Percentiles rank a stretch among this genome's conserved stretches.
Conservation (phyloP, 2,888 invertebrate species). For the Chrysolina oricalcia region DNA sequence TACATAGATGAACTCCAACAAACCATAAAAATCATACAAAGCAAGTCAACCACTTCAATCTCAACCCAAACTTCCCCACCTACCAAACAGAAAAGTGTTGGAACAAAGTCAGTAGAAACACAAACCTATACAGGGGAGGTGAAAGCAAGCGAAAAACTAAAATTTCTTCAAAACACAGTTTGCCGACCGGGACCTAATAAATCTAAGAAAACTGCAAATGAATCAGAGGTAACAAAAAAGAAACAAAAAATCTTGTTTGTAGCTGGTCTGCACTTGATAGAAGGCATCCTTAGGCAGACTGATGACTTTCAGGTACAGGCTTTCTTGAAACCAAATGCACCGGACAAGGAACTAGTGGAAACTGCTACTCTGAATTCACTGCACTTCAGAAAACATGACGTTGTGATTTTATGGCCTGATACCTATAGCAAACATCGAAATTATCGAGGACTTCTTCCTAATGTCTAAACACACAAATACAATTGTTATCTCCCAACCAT, state of each 20-base stretch:
- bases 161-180: neutral
- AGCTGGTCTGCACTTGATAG: too few relatives aligned
- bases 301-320: too few relatives aligned
- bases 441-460: neutral
- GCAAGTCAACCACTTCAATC: slow-evolving; percentile 17
- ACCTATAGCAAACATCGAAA: neutral
- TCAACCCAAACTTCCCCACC: neutral
- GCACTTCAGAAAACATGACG: neutral
- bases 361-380: too few relatives aligned
- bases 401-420: neutral
- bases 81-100: neutral
- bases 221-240: neutral
- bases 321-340: too few relatives aligned
- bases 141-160: neutral
- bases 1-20: slow-evolving; percentile 19
- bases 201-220: neutral
- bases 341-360: too few relatives aligned
- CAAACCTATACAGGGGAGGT: neutral
- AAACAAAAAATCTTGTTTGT: slow-evolving; percentile 1
- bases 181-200: neutral
- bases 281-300: too few relatives aligned
- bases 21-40: slow-evolving; percentile 1
- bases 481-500: neutral
- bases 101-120: slow-evolving; percentile 2
- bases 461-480: neutral